Conservation (phyloP, 2,888 invertebrate species). For the Parasteatoda lunata region DNA sequence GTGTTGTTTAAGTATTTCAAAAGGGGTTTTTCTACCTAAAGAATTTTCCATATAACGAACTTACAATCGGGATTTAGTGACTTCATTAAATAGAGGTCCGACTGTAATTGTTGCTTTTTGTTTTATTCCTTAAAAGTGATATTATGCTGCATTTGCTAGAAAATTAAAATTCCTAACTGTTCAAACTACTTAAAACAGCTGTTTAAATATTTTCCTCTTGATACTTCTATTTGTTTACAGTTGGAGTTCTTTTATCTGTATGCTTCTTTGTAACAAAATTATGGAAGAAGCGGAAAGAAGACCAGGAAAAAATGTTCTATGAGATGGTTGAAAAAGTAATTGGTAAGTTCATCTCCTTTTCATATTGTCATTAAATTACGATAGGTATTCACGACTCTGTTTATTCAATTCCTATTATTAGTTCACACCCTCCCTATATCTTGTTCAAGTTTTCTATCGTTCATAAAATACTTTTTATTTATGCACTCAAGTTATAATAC, state of each 20-base stretch:
- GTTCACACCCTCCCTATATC: too few species aligned
- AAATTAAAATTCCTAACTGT: neutral
- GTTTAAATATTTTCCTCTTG: neutral
- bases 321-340: constrained; percentile 65
- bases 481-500: too few species aligned
- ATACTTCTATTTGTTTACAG: constrained; percentile 6
- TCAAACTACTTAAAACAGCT: neutral
- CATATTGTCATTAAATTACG: too few species aligned
- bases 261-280: constrained; percentile 16
- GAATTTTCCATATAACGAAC: too few species aligned
- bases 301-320: constrained; percentile 58
- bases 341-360: constrained; percentile 17
- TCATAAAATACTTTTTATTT: too few species aligned
- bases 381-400: too few species aligned
- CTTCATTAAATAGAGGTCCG: neutral
- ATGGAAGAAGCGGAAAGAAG: constrained; percentile 50
- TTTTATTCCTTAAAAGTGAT: neutral
- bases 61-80: neutral
- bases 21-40: too few species aligned
- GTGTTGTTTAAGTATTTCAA: too few species aligned
- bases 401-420: too few species aligned
- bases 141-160: neutral
- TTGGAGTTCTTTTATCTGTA: neutral
- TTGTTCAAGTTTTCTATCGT: too few species aligned
- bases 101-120: neutral